phyloP scores from a whole-genome alignment of 2,797 vertebrate genomes.

The Harpagifer antarcticus region DNA sequence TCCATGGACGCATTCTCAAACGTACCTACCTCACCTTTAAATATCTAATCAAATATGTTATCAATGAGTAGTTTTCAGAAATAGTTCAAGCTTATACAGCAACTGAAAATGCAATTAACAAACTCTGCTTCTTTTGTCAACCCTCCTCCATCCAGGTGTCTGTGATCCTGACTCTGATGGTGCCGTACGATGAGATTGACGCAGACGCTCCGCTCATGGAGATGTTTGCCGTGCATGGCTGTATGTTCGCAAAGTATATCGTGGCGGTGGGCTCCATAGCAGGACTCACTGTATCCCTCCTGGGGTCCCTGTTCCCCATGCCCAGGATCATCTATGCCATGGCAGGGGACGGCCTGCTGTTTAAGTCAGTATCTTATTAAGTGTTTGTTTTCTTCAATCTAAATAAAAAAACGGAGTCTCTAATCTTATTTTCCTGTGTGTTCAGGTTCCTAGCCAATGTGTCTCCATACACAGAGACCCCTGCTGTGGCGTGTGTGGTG shows the following conservation, averaged over 20 bases:
- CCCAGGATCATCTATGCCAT: conserved; percentile 97
- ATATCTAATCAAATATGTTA: not conserved
- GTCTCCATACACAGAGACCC: conserved; percentile 96
- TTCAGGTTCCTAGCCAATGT: conserved; percentile 92
- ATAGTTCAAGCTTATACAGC: not conserved
- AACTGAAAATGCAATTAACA: not conserved
- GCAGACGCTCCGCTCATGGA: conserved; percentile 97
- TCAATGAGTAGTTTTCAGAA: too few species aligned
- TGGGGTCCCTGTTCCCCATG: conserved; percentile 98
- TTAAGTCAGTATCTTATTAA: conserved; percentile 87
- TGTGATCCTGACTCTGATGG: conserved; percentile 96
- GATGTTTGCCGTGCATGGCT: conserved; percentile 94
- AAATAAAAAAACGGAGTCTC: not conserved
- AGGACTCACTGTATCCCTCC: conserved; percentile 93
- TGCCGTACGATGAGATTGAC: conserved; percentile 93
- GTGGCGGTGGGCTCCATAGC: conserved; percentile 96
- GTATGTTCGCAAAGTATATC: conserved; percentile 93
- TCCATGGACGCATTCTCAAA: too few species aligned
- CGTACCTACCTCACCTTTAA: too few species aligned
- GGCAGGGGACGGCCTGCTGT: conserved; percentile 96
- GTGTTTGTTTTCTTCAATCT: not conserved
- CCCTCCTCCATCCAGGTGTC: conserved; percentile 87
- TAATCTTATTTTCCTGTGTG: conserved; percentile 19
- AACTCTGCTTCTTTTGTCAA: not conserved
- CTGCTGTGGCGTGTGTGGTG: conserved; percentile 94